Conservation (phyloP, 2,888 invertebrate species). For the Drosophila greeni region DNA sequence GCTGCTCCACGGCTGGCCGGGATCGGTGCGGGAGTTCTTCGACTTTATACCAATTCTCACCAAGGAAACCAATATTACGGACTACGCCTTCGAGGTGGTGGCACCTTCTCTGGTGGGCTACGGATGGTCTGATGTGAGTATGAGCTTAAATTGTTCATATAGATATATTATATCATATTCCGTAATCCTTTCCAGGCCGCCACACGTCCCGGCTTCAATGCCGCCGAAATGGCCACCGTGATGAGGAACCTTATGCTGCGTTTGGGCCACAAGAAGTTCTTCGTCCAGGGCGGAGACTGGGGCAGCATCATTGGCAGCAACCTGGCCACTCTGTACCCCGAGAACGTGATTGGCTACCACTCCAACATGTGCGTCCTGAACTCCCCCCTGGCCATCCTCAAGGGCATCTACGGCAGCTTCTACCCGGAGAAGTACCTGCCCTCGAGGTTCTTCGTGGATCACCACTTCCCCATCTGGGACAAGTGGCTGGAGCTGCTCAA, state of each 20-base stretch:
- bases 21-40: conserved; percentile 89
- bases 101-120: conserved; percentile 85
- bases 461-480: conserved; percentile 79
- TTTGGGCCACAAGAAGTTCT: conserved; percentile 83
- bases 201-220: conserved; percentile 72
- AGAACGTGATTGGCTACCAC: conserved; percentile 81
- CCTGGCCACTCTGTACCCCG: conserved; percentile 83
- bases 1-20: conserved; percentile 93
- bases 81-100: conserved; percentile 84
- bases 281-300: conserved; percentile 90
- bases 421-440: conserved; percentile 79
- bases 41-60: conserved; percentile 85
- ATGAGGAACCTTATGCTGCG: conserved; percentile 85
- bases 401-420: conserved; percentile 79
- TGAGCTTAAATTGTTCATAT: no score
- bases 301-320: conserved; percentile 83
- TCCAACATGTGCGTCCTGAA: conserved; percentile 82
- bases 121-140: conserved; percentile 83
- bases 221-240: conserved; percentile 81
- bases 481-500: conserved; percentile 63
- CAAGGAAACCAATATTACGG: conserved; percentile 79
- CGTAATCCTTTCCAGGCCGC: conserved; percentile 55
- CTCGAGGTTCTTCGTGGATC: conserved; percentile 80
- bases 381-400: conserved; percentile 71
- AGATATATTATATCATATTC: neutral